phyloP scores from a whole-genome alignment of 2,888 invertebrate species.

The Meganola albula region DNA sequence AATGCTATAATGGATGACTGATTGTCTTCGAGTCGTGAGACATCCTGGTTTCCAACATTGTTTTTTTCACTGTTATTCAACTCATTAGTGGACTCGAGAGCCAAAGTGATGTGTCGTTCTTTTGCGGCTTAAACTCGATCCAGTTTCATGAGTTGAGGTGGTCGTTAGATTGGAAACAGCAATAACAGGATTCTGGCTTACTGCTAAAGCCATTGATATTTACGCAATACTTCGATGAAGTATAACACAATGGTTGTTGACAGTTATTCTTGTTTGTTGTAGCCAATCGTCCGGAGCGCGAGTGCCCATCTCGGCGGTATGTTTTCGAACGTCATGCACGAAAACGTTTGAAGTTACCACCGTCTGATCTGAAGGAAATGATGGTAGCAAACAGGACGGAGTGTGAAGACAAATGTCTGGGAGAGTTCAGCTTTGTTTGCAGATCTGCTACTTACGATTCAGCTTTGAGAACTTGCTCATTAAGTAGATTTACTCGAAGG shows the following conservation, averaged over 20 bases:
- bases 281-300: conserved; percentile 89
- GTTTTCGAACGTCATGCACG: conserved; percentile 92
- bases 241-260: conserved; percentile 15
- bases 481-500: conserved; percentile 89
- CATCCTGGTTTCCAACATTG: too few species aligned
- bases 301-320: conserved; percentile 92
- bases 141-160: too few species aligned
- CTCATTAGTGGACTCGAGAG: too few species aligned
- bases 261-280: conserved; percentile 30
- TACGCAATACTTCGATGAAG: too few species aligned
- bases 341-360: conserved; percentile 88
- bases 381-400: conserved; percentile 91
- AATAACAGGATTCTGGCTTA: too few species aligned
- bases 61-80: too few species aligned
- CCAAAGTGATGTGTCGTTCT: too few species aligned
- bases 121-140: too few species aligned
- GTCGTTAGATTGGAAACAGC: too few species aligned
- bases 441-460: conserved; percentile 91
- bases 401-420: conserved; percentile 92
- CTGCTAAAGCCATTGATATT: too few species aligned
- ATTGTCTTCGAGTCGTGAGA: too few species aligned
- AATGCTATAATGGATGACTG: too few species aligned
- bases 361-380: conserved; percentile 90
- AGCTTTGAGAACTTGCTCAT: conserved; percentile 85
- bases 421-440: conserved; percentile 92